Evolutionary conservation across 2,797 vertebrate species (phyloP), one percentile per base, ranked within the genome.

Genomic region (Smutsia temminckii): DNA sequence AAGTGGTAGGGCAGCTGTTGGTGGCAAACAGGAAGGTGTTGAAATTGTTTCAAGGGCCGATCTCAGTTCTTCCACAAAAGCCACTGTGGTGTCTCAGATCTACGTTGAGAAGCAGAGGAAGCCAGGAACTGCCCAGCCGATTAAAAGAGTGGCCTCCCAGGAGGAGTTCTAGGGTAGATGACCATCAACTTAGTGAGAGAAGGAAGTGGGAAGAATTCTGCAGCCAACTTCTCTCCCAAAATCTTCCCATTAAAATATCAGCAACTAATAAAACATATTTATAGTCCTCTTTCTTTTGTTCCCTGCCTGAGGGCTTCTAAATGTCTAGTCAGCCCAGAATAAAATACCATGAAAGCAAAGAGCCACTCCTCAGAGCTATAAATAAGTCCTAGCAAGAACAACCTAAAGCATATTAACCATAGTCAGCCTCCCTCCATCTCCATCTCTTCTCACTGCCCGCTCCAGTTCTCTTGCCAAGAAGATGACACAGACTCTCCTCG

Each of bases 341-440:
- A 80, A 95, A 93, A 89, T 77, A 92, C 29, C 40, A 66, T 40
- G 51, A 96, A 89, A 96, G 85, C 72, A 77, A 81, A 89, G 95
- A 96, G 40, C 51, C 37, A 61, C 63, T 92, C 51, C 57, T 85
- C 23, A 80, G 81, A 85, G 71, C 55, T 86, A 46, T 94, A 88
- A 94, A 34, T 96, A 89, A 77, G 11, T 84, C 64, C 16, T 40
- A 86, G 89, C 91, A 85, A 92, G 84, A 89, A 61, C 64, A 51
- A 78, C 12, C 37, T 72, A 68, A 42, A 92, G 55, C 75, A 29
- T 90, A 55, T 88, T 75, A 34, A 27, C 64, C 57, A 72, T 8
- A 75, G 27, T 27, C 11, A 23, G 55, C 32, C 59, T 68, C 25
- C 57, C 57, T 66, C 53, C 37, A 21, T 46, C 46, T 46, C 46